Base-by-base conservation (phyloP, 2,888 invertebrate genomes). In the Phalera bucephala region DNA sequence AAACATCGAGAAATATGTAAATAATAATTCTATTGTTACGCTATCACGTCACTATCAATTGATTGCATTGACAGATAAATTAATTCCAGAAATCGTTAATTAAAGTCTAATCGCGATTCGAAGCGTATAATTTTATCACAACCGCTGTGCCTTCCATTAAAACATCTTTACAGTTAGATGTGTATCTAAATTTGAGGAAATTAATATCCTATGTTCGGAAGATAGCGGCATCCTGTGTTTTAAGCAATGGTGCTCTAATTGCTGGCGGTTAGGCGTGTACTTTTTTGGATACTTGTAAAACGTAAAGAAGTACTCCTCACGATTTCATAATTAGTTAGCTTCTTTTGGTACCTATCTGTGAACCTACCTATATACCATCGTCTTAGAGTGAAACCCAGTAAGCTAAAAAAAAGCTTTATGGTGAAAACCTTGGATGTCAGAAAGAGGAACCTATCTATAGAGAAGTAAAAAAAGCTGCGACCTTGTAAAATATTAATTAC, bases 61-160 rank as follows among this genome's bases (percentile, higher is more conserved):
- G 52, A 59, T 57, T 32, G 30, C 19, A 41, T 55, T 33, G 10
- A 32, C 27, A 44, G 44, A 43, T 49, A 42, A 41, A 36, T 41
- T 28, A 31, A 22, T 58, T 45, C 41, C 32, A 31, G 41, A 44
- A 54, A 40, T 10, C 34, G 33, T 36, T 33, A 41, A 41, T 33
- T 45, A 52, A 28, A 13, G 22, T 21, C 25, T 50, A 40, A 47
- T 55, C 57, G 30, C 26, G 21, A 20, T 27, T 34, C 22, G 19
- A 26, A 25, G 35, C 19, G 9, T 15, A 43, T 39, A 4, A 21
- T 40, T 52, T 36, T 23, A 12, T 14, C 6, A 10, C 22, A 25
- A 32, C 15, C 14, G 33, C 34, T 37, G 35, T 13, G 17, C 3
- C 10, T 34, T 26, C 19, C 25, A 36, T 45, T 38, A 31, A 34